These are phyloP conservation scores for Aegypius monachus DNA, from an alignment of 2,113 vertebrate species.

Conservation along the genomic window DNA sequence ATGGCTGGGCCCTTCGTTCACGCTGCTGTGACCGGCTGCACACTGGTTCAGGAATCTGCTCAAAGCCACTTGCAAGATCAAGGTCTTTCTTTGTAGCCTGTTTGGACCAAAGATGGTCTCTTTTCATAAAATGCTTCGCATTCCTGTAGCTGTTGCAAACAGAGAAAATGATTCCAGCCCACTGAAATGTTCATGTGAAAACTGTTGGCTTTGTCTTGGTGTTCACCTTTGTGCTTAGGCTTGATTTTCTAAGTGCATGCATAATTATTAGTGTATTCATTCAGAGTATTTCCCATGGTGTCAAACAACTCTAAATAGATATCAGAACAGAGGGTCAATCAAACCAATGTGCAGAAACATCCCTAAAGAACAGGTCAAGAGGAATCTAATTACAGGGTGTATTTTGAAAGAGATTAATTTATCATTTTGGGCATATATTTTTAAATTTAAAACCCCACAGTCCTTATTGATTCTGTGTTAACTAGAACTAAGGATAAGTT, in stretches of 20 bases:
- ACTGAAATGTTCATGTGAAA: neutral
- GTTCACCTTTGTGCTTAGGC: neutral
- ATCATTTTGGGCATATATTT: neutral
- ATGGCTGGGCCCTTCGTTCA: neutral
- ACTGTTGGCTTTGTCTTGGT: neutral
- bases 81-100: neutral
- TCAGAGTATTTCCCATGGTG: neutral
- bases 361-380: neutral
- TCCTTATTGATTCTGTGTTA: neutral
- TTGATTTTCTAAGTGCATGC: neutral
- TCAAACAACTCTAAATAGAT: neutral
- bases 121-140: neutral
- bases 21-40: rapidly evolving
- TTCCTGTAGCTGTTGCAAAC: neutral
- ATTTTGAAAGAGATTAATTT: neutral
- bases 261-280: conserved; percentile 2
- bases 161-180: neutral
- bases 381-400: neutral
- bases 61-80: conserved; percentile 21
- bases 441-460: neutral
- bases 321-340: neutral
- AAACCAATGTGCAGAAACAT: neutral
- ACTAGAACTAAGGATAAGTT: neutral
- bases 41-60: neutral
- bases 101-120: neutral